Evolutionary conservation across 2,797 vertebrate species (phyloP).

Genomic region (Pteropus rufus): DNA sequence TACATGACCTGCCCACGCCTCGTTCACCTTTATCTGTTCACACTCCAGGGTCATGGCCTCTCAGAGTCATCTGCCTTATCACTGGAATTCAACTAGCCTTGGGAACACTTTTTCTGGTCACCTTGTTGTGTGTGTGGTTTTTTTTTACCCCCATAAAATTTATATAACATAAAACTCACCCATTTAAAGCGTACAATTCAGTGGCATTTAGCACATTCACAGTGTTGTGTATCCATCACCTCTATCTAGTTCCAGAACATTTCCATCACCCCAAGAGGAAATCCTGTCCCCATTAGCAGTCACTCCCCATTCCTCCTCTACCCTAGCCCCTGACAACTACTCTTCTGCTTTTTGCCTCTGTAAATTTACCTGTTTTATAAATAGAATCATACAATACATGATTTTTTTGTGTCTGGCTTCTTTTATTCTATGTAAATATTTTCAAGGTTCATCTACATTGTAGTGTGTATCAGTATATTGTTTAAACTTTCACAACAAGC

Average conservation of each 20-base stretch:
- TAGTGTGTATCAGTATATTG: background rate
- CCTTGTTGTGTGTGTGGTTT: background rate
- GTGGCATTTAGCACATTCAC: background rate
- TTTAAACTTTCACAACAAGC: background rate
- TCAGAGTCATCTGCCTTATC: background rate
- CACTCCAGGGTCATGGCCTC: background rate
- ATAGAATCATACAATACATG: background rate
- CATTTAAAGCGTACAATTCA: background rate
- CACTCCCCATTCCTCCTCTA: background rate
- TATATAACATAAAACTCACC: background rate
- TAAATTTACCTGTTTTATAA: background rate
- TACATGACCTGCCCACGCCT: background rate
- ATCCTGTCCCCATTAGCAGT: background rate
- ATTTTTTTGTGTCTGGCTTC: background rate
- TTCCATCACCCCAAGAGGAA: background rate
- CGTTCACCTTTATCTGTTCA: background rate
- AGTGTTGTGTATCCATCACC: background rate
- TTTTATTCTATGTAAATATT: background rate
- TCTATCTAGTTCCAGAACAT: background rate
- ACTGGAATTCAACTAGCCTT: background rate
- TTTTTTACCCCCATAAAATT: background rate
- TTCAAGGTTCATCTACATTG: background rate
- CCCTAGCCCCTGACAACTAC: background rate
- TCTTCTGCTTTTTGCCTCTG: background rate
- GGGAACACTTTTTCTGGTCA: background rate